phyloP scores from a whole-genome alignment of 2,888 invertebrate species.

The Hololepta plana region DNA sequence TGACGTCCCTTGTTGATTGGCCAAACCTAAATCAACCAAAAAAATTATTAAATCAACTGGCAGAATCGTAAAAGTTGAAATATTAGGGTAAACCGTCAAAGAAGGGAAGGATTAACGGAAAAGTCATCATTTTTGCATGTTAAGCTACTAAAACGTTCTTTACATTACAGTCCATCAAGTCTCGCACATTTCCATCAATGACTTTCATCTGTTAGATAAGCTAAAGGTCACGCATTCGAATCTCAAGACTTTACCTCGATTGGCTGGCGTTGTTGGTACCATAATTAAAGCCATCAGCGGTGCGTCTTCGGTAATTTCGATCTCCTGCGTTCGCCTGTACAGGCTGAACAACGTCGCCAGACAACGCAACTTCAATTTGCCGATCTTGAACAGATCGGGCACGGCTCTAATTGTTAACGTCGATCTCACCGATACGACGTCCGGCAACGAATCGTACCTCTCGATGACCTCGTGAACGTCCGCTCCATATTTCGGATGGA shows the following conservation, averaged over 20 bases:
- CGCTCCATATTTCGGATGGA: constrained; percentile 14
- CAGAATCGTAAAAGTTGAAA: no score
- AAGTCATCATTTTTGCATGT: no score
- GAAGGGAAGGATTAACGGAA: no score
- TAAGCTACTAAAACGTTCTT: no score
- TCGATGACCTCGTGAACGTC: constrained; percentile 17
- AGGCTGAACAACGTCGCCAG: constrained; percentile 22
- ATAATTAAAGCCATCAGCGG: constrained; percentile 23
- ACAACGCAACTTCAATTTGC: constrained; percentile 22
- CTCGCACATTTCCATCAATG: no score
- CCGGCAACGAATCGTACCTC: constrained; percentile 19
- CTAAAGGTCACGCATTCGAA: no score
- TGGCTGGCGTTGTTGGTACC: constrained; percentile 20
- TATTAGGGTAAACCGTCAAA: no score
- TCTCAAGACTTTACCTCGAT: constrained; percentile 15
- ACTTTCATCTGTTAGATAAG: no score
- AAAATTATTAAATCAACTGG: no score
- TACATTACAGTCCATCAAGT: no score
- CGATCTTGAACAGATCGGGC: constrained; percentile 21
- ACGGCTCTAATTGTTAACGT: constrained; percentile 20
- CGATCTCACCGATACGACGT: constrained; percentile 20
- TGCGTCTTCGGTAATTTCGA: constrained; percentile 22
- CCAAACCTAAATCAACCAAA: no score
- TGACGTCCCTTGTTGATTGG: no score
- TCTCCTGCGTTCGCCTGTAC: constrained; percentile 19